These are phyloP conservation scores for Phortica okadai DNA, from an alignment of 2,888 invertebrate species.

Conservation along the genomic window DNA sequence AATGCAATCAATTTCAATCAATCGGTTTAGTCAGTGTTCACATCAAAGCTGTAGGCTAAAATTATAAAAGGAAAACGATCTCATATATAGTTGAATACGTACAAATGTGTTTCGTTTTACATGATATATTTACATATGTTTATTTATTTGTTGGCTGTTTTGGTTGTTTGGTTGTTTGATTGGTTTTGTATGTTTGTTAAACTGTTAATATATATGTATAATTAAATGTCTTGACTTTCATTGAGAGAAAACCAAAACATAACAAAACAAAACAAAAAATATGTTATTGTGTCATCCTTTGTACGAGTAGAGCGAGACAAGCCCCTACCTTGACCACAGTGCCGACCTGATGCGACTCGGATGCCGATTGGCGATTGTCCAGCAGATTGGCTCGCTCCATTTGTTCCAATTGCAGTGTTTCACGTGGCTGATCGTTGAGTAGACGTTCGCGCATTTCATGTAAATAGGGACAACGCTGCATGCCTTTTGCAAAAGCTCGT, in stretches of 20 bases:
- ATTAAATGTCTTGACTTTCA: no score
- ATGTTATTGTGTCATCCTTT: conserved; percentile 64
- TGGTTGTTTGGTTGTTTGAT: no score
- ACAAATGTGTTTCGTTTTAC: no score
- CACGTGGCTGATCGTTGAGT: conserved; percentile 83
- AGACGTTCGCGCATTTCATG: conserved; percentile 96
- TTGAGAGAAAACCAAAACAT: not conserved
- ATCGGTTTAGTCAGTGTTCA: not conserved
- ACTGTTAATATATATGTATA: no score
- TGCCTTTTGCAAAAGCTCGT: conserved; percentile 61
- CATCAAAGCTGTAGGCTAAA: conserved; percentile 15
- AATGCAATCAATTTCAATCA: conserved; percentile 12
- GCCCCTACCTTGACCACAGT: conserved; percentile 91
- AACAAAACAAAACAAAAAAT: not conserved
- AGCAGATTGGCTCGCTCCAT: conserved; percentile 78
- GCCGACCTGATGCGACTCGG: conserved; percentile 85
- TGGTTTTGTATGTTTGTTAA: no score
- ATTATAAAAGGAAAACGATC: not conserved
- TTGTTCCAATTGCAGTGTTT: conserved; percentile 82
- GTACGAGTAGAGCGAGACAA: conserved; percentile 71
- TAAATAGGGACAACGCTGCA: conserved; percentile 89
- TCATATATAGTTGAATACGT: not conserved
- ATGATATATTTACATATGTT: no score
- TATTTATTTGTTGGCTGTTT: no score
- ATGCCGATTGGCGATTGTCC: conserved; percentile 76